Evolutionary conservation across 2,113 vertebrate genomes (phyloP).

Genomic region (Sardina pilchardus): DNA sequence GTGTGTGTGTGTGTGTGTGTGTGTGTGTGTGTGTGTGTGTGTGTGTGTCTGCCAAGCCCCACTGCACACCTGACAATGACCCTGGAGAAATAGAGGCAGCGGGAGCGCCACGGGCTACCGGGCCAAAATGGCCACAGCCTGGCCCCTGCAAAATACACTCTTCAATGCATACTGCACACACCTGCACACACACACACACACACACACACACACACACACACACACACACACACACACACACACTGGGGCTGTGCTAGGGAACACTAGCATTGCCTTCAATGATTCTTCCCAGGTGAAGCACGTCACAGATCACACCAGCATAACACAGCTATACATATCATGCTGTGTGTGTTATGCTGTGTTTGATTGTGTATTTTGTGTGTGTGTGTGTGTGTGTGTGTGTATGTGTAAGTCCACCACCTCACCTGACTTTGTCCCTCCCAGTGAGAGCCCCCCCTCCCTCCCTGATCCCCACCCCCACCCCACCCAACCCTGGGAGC

Average conservation of each 20-base stretch:
- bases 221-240: not conserved
- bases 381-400: not conserved
- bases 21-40: not conserved
- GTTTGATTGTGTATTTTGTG: not conserved
- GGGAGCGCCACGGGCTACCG: not conserved
- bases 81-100: slow-evolving; percentile 17
- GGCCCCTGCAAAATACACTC: not conserved
- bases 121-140: not conserved
- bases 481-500: slow-evolving; percentile 10
- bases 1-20: not conserved
- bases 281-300: not conserved
- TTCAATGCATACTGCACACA: not conserved
- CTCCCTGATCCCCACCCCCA: not conserved
- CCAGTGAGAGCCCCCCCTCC: not conserved
- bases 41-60: slow-evolving; percentile 43
- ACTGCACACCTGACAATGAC: slow-evolving; percentile 53
- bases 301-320: not conserved
- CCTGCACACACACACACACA: slow-evolving; percentile 8
- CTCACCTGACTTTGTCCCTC: not conserved
- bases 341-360: not conserved
- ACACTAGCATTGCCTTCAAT: not conserved
- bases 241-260: not conserved
- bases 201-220: not conserved
- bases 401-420: not conserved
- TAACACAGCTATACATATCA: not conserved